Evolutionary conservation across 2,113 vertebrate genomes (phyloP).

Genomic region (Globicephala melas): DNA sequence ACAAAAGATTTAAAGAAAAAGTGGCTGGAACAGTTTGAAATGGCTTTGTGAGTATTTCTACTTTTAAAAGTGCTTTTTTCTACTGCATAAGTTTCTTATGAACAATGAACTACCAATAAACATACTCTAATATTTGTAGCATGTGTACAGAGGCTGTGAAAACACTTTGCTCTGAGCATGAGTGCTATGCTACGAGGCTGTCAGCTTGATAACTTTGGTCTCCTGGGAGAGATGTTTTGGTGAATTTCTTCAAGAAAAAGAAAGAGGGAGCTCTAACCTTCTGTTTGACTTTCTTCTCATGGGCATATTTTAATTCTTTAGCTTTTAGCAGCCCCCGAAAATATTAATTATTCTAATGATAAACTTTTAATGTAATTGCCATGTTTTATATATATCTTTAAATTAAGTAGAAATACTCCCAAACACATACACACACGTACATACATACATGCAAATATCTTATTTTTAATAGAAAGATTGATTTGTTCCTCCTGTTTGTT

Average conservation of each 20-base stretch:
- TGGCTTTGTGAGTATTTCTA: slow-evolving; percentile 96
- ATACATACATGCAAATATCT: background rate
- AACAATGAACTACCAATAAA: background rate
- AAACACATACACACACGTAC: background rate
- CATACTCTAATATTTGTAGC: background rate
- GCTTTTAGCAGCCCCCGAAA: slow-evolving; percentile 40
- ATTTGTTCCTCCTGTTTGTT: slow-evolving; percentile 48
- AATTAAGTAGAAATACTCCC: slow-evolving; percentile 32
- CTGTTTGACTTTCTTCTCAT: slow-evolving; percentile 31
- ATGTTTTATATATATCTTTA: slow-evolving; percentile 36
- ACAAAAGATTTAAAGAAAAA: slow-evolving; percentile 99
- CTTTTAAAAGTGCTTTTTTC: background rate
- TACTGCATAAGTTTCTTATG: background rate
- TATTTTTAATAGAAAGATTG: slow-evolving; percentile 52
- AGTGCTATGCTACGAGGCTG: fast-evolving
- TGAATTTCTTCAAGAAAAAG: slow-evolving; percentile 70
- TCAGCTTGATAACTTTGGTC: background rate
- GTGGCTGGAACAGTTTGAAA: slow-evolving; percentile 98
- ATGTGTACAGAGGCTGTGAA: fast-evolving
- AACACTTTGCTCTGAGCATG: background rate
- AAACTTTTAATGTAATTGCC: slow-evolving; percentile 61
- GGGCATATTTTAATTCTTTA: slow-evolving; percentile 27
- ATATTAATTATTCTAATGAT: slow-evolving; percentile 64
- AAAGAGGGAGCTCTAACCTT: slow-evolving; percentile 81
- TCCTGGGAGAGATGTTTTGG: background rate